Evolutionary conservation across 1,140 invertebrate genomes (phyloP), one percentile per base, ranked within the genome.

Genomic region (Pachypeltis micranthus): DNA sequence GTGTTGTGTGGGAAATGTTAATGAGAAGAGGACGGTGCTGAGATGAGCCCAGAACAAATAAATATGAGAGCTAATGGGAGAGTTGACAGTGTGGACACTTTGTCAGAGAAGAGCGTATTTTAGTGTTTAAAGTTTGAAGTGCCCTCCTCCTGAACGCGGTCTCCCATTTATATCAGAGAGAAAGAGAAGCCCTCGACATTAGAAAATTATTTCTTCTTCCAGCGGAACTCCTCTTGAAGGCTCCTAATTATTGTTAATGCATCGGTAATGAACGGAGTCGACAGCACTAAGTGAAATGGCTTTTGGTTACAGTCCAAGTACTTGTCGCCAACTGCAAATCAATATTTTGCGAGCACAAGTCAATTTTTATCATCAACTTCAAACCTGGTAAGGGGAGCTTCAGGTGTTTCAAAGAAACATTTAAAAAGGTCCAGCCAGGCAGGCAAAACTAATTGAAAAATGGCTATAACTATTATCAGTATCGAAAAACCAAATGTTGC

Each of bases 1-100:
- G n/a, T n/a, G n/a, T n/a, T n/a, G n/a, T n/a, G n/a, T n/a, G n/a
- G n/a, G n/a, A n/a, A n/a, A n/a, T n/a, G n/a, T n/a, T n/a, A n/a
- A n/a, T n/a, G n/a, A n/a, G n/a, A n/a, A n/a, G n/a, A n/a, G n/a
- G n/a, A n/a, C n/a, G n/a, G n/a, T n/a, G n/a, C n/a, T n/a, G n/a
- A n/a, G 47, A 51, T 51, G 47, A 51, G 47, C 47, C 47, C 21
- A 10, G 55, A 57, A 57, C 55, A 57, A 57, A 57, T 57, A 57
- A 57, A 57, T 57, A 57, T 26, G 10, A 23, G 23, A 25, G 23
- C 26, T 57, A 57, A 57, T 57, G 55, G 55, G 55, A 10, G 51
- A 23, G 51, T 54, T 12, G 51, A 23, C 51, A 54, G 7, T 39
- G 34, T 39, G 34, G 34, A 39, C 34, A 39, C n/a, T 39, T 39